Base-by-base conservation (phyloP, 2,797 vertebrate species). In the Sphaeramia orbicularis region DNA sequence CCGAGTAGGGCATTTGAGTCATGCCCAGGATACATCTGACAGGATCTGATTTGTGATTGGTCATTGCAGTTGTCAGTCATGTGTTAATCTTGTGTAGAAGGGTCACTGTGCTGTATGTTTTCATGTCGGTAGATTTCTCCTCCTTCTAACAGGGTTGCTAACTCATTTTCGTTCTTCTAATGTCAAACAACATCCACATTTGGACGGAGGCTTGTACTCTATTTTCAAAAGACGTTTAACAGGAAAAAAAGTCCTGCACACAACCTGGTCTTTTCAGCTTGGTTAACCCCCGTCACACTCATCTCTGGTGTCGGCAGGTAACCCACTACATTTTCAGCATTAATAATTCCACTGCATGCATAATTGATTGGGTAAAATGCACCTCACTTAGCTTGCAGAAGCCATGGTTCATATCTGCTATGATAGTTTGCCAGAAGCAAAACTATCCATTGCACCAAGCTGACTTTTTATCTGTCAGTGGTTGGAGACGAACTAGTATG, bases 321-420 rank as follows among this genome's bases (percentile, higher is more conserved):
- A 81, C 76, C 74, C 76, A 36, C 85, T 83, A 84, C 83, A 84
- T 87, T 88, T 88, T 80, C 60, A 78, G 61, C 87, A 93, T 94
- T 77, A 90, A 93, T 92, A 86, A 91, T 93, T 93, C 87, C 75
- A 79, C 57, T 60, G 62, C 83, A 86, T 92, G 32, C 80, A 91
- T 92, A 90, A 92, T 92, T 85, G 71, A 91, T 89, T 40, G 14
- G 71, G 58, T 88, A 74, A 89, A 91, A 92, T 86, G 88, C 84
- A 80, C 55, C 71, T 69, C 88, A 87, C 81, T 92, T 91, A 87
- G 78, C 78, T 76, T 69, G 65, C 81, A 62, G 67, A 71, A 74
- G 69, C 65, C 60, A 42, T 72, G 66, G 77, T 84, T 80, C 67
- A 78, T 83, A 65, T 69, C 73, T 77, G 79, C 59, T 66, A 84